Conservation (phyloP, 2,113 vertebrate species). For the Scophthalmus maximus region DNA sequence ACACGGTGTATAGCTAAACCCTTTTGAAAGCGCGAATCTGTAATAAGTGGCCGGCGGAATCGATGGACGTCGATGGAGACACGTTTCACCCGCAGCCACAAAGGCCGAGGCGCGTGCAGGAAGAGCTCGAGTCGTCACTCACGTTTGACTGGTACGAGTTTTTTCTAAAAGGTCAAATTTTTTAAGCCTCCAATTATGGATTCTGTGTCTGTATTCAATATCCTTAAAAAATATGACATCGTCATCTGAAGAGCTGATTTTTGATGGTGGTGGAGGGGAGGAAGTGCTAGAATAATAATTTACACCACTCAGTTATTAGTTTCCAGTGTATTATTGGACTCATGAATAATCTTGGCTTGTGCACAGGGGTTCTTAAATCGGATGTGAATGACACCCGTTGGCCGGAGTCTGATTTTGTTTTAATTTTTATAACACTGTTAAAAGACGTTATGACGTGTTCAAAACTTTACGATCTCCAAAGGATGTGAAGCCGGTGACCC, state of each 20-base stretch:
- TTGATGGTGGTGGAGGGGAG: too few species aligned
- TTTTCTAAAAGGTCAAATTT: constrained; percentile 22
- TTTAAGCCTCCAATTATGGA: not conserved
- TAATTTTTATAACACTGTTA: too few species aligned
- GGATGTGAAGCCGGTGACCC: too few species aligned
- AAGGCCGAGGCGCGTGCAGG: not conserved
- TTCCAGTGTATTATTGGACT: too few species aligned
- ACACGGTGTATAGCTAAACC: constrained; percentile 23
- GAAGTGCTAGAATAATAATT: too few species aligned
- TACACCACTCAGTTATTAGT: too few species aligned
- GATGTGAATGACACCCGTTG: not conserved
- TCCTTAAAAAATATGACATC: not conserved
- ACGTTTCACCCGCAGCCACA: not conserved
- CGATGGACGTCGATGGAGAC: constrained; percentile 36
- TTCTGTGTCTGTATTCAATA: not conserved
- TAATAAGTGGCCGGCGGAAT: constrained; percentile 34
- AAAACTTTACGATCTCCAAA: too few species aligned
- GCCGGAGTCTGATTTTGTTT: not conserved
- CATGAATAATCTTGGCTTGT: too few species aligned
- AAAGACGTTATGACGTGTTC: too few species aligned
- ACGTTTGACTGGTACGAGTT: not conserved
- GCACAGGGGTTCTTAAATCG: not conserved
- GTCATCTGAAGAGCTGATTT: too few species aligned
- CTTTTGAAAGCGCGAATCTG: constrained; percentile 24
- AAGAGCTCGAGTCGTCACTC: constrained; percentile 13